Evolutionary conservation across 2,888 invertebrate species (phyloP).

Genomic region (Plutella xylostella): DNA sequence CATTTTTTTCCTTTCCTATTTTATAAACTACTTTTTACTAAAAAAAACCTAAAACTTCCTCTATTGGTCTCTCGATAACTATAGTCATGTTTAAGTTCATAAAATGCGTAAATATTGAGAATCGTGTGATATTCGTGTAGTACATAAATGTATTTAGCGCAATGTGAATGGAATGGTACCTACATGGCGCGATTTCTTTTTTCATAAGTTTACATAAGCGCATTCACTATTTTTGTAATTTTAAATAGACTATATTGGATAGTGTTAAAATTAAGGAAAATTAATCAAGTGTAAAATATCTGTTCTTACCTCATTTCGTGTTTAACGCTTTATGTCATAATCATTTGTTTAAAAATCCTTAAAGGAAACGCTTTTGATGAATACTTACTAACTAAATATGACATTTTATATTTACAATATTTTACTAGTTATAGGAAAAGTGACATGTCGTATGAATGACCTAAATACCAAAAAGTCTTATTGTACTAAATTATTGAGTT

Average conservation of each 20-base stretch:
- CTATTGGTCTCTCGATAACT: too few species aligned
- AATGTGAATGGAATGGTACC: conserved; percentile 39
- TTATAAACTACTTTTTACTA: not conserved
- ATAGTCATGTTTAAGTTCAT: too few species aligned
- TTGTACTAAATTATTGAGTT: conserved; percentile 10
- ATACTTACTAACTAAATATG: not conserved
- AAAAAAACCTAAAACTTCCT: too few species aligned
- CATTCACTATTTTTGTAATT: conserved; percentile 38
- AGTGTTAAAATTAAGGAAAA: too few species aligned
- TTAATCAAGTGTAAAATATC: too few species aligned
- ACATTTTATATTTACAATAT: conserved; percentile 1
- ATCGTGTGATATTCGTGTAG: conserved; percentile 50
- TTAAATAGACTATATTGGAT: too few species aligned
- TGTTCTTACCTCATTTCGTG: conserved; percentile 1
- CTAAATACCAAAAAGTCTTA: conserved; percentile 48
- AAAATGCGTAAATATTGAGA: too few species aligned
- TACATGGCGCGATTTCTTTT: conserved; percentile 36
- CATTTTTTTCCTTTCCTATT: not conserved
- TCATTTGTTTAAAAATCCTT: not conserved
- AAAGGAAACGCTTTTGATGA: not conserved
- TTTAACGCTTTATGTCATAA: conserved; percentile 3
- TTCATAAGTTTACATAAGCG: conserved; percentile 30
- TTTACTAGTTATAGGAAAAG: conserved; percentile 46
- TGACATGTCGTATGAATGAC: conserved; percentile 38
- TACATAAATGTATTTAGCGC: conserved; percentile 34